A percentile compares a stretch with the other conserved stretches of the same genome.
These are phyloP conservation scores for Gisinianus flammeolus DNA, from an alignment of 2,888 invertebrate species.

Conservation along the genomic window DNA sequence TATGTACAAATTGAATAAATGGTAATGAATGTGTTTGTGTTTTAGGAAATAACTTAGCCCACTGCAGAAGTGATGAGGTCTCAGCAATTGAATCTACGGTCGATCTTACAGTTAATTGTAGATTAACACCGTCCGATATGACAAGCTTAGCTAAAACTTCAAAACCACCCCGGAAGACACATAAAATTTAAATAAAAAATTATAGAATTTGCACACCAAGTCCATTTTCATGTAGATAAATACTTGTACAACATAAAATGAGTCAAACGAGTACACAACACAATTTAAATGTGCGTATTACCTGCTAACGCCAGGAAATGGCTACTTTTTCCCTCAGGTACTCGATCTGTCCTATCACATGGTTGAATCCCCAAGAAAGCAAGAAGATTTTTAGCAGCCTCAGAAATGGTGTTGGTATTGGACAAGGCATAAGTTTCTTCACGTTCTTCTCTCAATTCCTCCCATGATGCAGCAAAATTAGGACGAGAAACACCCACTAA, in stretches of 20 bases:
- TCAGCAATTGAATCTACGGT: slow-evolving; percentile 85
- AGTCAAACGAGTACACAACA: not conserved
- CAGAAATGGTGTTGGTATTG: slow-evolving; percentile 77
- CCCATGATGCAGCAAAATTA: slow-evolving; percentile 82
- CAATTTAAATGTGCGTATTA: slow-evolving; percentile 50
- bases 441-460: slow-evolving; percentile 74
- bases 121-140: slow-evolving; percentile 83
- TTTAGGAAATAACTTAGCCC: slow-evolving; percentile 67
- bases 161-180: slow-evolving; percentile 87
- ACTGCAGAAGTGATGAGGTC: slow-evolving; percentile 83
- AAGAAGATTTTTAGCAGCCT: slow-evolving; percentile 82
- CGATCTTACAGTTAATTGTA: slow-evolving; percentile 89
- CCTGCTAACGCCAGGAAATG: slow-evolving; percentile 84
- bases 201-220: not conserved
- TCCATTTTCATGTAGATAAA: not conserved
- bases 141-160: slow-evolving; percentile 87
- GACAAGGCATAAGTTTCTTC: slow-evolving; percentile 93
- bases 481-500: slow-evolving; percentile 78
- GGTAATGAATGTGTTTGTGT: not conserved
- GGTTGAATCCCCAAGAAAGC: slow-evolving; percentile 84
- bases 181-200: slow-evolving; percentile 62
- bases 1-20: not conserved
- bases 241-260: not conserved
- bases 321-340: slow-evolving; percentile 79
- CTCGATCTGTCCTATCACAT: slow-evolving; percentile 81